phyloP scores from a whole-genome alignment of 2,888 invertebrate genomes.

The Cyrtodaria siliqua region DNA sequence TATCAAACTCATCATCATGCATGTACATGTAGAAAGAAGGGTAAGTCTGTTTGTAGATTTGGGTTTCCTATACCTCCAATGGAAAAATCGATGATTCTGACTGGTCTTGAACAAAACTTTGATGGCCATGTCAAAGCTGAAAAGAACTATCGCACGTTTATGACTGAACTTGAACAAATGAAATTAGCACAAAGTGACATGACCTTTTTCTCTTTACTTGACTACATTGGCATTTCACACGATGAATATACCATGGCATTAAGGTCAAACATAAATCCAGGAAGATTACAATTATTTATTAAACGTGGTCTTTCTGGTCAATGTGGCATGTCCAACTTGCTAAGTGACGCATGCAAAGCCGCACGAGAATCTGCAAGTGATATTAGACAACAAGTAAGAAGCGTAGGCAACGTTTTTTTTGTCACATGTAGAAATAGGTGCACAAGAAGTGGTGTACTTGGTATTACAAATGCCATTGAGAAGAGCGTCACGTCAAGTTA shows the following conservation, averaged over 20 bases:
- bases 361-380: slow-evolving; percentile 38
- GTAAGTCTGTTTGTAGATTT: slow-evolving; percentile 39
- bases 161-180: slow-evolving; percentile 4
- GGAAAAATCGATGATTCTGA: slow-evolving; percentile 23
- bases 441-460: slow-evolving; percentile 64
- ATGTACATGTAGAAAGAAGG: slow-evolving; percentile 31
- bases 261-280: background rate
- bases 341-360: slow-evolving; percentile 22
- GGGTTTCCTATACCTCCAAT: slow-evolving; percentile 49
- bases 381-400: slow-evolving; percentile 46
- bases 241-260: slow-evolving; percentile 5
- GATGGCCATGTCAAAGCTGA: background rate
- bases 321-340: slow-evolving; percentile 19
- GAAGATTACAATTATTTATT: slow-evolving; percentile 39
- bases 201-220: no score
- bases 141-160: slow-evolving; percentile 30
- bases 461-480: slow-evolving; percentile 55
- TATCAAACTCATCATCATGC: slow-evolving; percentile 49
- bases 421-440: slow-evolving; percentile 42
- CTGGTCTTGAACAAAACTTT: background rate
- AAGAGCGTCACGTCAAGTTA: slow-evolving; percentile 33
- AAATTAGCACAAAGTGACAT: background rate
- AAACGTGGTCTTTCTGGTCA: slow-evolving; percentile 29
- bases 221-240: no score
- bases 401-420: slow-evolving; percentile 55